Base-by-base conservation (phyloP, 2,888 invertebrate genomes). In the Spilarctia lutea region DNA sequence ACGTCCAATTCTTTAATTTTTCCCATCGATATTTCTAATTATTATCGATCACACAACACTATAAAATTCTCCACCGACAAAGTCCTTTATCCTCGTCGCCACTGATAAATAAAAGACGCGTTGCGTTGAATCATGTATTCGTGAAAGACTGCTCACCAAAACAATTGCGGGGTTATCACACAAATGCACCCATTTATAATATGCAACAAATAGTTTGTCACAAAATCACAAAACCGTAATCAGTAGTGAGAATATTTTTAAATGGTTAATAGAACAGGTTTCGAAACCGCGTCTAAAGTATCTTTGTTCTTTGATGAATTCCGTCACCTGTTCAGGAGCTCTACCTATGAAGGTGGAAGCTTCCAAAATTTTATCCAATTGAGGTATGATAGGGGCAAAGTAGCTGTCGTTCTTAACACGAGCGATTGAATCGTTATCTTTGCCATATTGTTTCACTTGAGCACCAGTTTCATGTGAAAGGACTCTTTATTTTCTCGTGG, bases 401-500 rank as follows among this genome's bases (percentile, higher is more conserved):
- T 99, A 99, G 0, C 96, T 84, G 88, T 98, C 98, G 0, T 94
- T 96, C 80, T 96, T 97, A 2, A 99, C 97, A 69, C 99, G 96
- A 30, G 98, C 97, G 18, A 99, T 97, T 79, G 99, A 95, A 93
- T 99, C 99, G 90, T 99, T 99, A 86, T 99, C 98, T 83, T 96
- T 96, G 0, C 99, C 99, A 77, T 97, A 96, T 85, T 98, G 97
- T 90, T 99, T 99, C 0, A 99, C 99, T 88, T 98, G 97, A 18
- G 97, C 97, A 0, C 98, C 99, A 0, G 99, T 99, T 94, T 99
- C 97, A 71, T 99, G 99, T 0, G 99, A 99, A 0, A 99, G 95
- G 0, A 99, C 98, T 52, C 99, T 97, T n/a, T 83, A 99, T 99
- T 92, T 99, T 98, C 91, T 99, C 99, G 91, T 99, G 99, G 83